Evolutionary conservation across 2,113 vertebrate species (phyloP).

Genomic region (Calidris pugnax): DNA sequence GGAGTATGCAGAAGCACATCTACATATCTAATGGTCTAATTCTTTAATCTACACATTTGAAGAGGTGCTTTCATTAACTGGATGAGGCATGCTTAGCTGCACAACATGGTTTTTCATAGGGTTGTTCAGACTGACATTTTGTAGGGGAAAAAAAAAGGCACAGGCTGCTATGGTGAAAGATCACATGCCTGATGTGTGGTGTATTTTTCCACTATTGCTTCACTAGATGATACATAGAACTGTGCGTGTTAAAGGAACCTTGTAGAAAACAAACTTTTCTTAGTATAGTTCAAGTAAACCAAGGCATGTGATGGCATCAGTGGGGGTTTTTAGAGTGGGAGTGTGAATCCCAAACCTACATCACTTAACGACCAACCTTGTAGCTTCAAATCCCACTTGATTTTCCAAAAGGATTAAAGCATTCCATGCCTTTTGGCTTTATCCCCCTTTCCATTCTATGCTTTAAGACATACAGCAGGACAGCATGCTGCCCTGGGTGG

Average conservation of each 20-base stretch:
- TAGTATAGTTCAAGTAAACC: background rate
- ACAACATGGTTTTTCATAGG: background rate
- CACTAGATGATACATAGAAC: background rate
- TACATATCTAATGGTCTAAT: background rate
- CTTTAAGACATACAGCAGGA: accelerated
- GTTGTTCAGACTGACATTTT: background rate
- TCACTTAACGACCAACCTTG: background rate
- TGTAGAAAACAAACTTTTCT: background rate
- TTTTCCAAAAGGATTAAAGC: background rate
- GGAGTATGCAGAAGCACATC: background rate
- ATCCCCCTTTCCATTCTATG: background rate
- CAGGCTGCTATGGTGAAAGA: background rate
- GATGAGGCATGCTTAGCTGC: background rate
- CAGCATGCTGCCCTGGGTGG: accelerated
- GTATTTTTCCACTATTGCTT: background rate
- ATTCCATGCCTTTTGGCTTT: background rate
- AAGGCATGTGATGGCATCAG: background rate
- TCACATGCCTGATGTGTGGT: background rate
- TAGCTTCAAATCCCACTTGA: background rate
- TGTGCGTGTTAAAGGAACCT: background rate
- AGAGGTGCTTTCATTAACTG: background rate
- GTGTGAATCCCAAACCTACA: background rate
- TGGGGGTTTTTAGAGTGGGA: background rate
- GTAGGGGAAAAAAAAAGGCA: background rate
- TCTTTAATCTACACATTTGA: background rate